Evolutionary conservation across 2,113 vertebrate genomes (phyloP), one percentile per base, ranked within the genome.

Genomic region (Nibea albiflora): DNA sequence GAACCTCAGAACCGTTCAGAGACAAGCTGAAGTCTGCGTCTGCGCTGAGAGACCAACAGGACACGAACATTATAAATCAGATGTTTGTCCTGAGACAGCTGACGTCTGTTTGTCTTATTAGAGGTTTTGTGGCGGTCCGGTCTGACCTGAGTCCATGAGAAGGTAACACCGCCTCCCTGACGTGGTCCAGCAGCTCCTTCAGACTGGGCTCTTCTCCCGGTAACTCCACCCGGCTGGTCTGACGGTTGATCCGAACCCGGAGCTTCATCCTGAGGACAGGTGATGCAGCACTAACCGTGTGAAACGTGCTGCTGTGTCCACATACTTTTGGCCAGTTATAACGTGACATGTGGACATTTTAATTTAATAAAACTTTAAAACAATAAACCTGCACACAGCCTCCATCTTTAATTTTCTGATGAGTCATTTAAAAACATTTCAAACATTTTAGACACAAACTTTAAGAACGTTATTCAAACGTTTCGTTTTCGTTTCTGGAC

Each of bases 1-100:
- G 96, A 44, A 93, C 87, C 90, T 98, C 97, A 11, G 94, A 96
- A 82, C 96, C 96, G 78, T 98, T 98, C 91, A 99, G 75, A 1
- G 97, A 98, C 92, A 99, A 94, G 78, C 89, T 89, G 93, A 99
- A 98, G 0, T 92, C 80, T 2, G 94, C 90, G 76, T 97, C 95
- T 68, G 94, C 84, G 81, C 98, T 99, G 93, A 91, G 81, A 15
- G 83, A 73, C 0, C 73, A 52, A 88, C 22, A 75, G 17, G 47
- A 44, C 1, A 20, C 14, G 44, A 10, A 11, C 7, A 35, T 35
- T 8, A 35, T 31, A 31, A 8, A 31, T 4, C 28, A n/a, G n/a
- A n/a, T n/a, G n/a, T n/a, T n/a, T n/a, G n/a, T n/a, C n/a, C n/a
- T n/a, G n/a, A n/a, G n/a, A n/a, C n/a, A 31, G 28, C 3, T 35